Evolutionary conservation across 2,888 invertebrate species (phyloP), one percentile per base, ranked within the genome.

Genomic region (Philhelius pedissequus): DNA sequence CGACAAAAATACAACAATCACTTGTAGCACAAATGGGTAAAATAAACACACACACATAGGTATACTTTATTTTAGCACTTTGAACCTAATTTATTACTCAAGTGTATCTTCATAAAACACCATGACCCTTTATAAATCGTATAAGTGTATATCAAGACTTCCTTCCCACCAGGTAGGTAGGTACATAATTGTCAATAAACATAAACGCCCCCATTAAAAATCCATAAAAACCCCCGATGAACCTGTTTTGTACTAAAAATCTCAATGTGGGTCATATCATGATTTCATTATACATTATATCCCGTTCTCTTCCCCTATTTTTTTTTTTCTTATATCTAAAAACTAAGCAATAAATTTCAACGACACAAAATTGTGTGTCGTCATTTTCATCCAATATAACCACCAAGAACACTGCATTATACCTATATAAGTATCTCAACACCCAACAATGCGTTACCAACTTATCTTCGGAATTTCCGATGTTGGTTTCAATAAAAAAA

Each of bases 291-390:
- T 62, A 43, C 43, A 62, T 62, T 43, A 56, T 45, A 64, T 81
- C 50, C 75, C 62, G 69, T 75, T 56, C 62, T 71, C 50, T 81
- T 76, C 76, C 78, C 82, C 78, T 78, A 77, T 69, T 13, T 43
- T 13, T 43, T 40, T 9, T 15, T 38, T 20, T 78, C 20, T 18
- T 58, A 22, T 70, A 80, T 84, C 80, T 76, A 60, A 80, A 71
- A 84, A 84, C 84, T 80, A 84, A 76, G 84, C 84, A 84, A 84
- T 80, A 74, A 80, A 80, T 80, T 80, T 76, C 66, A 27, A 66
- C 43, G 45, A 79, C 74, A 52, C 40, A 62, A 62, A 43, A 62
- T 62, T 32, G 9, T 38, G 50, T 58, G 43, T 70, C 58, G 35
- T 64, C 74, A 43, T 18, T 11, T 7, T 52, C 9, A 18, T 60